These are phyloP conservation scores for Pelusios castaneus DNA, from an alignment of 2,113 vertebrate species.

Conservation along the genomic window DNA sequence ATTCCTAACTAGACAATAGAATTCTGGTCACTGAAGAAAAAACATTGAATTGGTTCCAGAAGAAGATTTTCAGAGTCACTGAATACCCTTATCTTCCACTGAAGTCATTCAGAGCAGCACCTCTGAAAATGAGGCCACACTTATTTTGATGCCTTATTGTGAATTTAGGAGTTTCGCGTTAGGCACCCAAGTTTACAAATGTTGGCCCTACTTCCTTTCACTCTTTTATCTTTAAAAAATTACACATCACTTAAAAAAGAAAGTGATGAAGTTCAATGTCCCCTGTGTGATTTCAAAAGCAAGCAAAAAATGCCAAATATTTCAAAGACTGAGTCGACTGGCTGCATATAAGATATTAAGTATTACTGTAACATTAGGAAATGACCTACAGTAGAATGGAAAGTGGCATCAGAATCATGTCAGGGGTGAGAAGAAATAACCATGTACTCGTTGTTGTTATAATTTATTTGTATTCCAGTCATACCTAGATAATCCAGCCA, in stretches of 20 bases:
- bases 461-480: background rate
- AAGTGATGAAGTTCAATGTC: background rate
- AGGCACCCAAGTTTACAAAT: background rate
- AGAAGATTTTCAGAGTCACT: background rate
- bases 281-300: background rate
- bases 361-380: background rate
- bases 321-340: background rate
- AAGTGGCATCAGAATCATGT: background rate
- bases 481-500: background rate
- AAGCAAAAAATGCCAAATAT: background rate
- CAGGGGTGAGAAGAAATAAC: background rate
- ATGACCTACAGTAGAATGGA: background rate
- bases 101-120: background rate
- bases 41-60: background rate
- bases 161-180: background rate
- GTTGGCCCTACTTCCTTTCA: no score
- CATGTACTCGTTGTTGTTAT: background rate
- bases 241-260: background rate
- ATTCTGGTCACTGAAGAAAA: background rate
- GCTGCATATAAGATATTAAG: background rate
- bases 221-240: background rate
- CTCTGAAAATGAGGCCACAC: background rate
- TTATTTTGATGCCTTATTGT: background rate
- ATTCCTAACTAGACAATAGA: fast-evolving
- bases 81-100: background rate